A percentile compares a stretch with the other conserved stretches of the same genome.
Conservation (phyloP, 2,113 vertebrate species). For the Neogobius melanostomus region DNA sequence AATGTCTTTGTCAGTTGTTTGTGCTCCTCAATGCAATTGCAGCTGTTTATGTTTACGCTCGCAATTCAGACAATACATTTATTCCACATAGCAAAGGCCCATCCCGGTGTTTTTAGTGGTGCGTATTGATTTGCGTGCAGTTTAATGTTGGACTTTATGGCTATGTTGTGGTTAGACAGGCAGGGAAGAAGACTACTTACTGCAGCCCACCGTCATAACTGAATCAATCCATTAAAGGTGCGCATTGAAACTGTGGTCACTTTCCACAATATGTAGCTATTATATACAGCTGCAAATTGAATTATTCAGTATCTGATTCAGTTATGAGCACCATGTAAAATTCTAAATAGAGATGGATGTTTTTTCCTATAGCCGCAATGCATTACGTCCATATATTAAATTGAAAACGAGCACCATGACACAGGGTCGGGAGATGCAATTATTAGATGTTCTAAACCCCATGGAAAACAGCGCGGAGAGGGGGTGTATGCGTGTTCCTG, state of each 20-base stretch:
- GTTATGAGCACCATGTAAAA: slow-evolving; percentile 75
- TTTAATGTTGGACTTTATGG: slow-evolving; percentile 73
- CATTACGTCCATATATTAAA: slow-evolving; percentile 68
- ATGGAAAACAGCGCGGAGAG: slow-evolving; percentile 37
- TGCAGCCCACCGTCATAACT: slow-evolving; percentile 64
- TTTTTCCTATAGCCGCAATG: slow-evolving; percentile 43
- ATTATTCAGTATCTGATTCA: slow-evolving; percentile 76
- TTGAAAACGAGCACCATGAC: slow-evolving; percentile 62
- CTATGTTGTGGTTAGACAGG: slow-evolving; percentile 68
- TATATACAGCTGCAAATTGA: slow-evolving; percentile 72
- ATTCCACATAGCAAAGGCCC: slow-evolving; percentile 37
- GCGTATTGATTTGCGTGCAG: slow-evolving; percentile 71
- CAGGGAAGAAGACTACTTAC: slow-evolving; percentile 67
- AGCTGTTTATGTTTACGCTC: slow-evolving; percentile 12
- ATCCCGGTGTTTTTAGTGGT: slow-evolving; percentile 36
- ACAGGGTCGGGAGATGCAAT: slow-evolving; percentile 53
- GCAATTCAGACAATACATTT: slow-evolving; percentile 9
- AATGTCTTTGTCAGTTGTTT: slow-evolving; percentile 7
- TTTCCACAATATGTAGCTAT: slow-evolving; percentile 69
- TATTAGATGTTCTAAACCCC: slow-evolving; percentile 45
- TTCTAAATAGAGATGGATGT: slow-evolving; percentile 71
- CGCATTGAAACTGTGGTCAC: slow-evolving; percentile 76
- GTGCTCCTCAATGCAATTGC: slow-evolving; percentile 3
- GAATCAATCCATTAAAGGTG: slow-evolving; percentile 76
- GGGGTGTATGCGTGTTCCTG: slow-evolving; percentile 40